These are phyloP conservation scores for Pollenia amentaria DNA, from an alignment of 2,888 invertebrate genomes.

Conservation along the genomic window DNA sequence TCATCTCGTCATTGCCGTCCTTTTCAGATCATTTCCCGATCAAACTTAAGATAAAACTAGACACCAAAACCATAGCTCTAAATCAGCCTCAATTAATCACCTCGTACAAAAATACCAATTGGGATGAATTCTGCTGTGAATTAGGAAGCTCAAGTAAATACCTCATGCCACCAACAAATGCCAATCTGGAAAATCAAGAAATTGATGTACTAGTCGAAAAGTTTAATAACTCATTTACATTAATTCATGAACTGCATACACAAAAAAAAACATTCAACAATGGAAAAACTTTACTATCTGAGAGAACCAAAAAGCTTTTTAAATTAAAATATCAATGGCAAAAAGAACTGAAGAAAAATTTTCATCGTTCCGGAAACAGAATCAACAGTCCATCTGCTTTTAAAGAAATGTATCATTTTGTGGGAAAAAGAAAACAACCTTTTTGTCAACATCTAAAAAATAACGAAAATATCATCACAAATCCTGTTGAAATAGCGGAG, in stretches of 20 bases:
- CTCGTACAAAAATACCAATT: constrained; percentile 23
- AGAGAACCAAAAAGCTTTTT: neutral
- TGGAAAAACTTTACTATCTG: neutral
- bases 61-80: neutral
- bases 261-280: neutral
- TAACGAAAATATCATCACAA: neutral
- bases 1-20: neutral
- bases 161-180: neutral
- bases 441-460: neutral
- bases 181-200: neutral
- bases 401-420: neutral
- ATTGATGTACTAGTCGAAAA: neutral
- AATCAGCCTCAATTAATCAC: neutral
- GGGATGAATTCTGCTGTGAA: neutral
- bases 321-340: no score
- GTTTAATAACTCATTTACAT: neutral
- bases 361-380: no score
- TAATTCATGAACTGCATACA: neutral
- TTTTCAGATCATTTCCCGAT: constrained; percentile 52
- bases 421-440: neutral
- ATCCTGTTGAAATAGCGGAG: neutral
- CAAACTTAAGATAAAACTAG: neutral
- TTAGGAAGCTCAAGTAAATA: neutral
- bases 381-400: neutral
- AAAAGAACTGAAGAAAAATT: no score